Percentiles rank a stretch among this genome's conserved stretches.
Conservation (phyloP, 2,797 vertebrate genomes). For the Pseudotriccus pelzelni region DNA sequence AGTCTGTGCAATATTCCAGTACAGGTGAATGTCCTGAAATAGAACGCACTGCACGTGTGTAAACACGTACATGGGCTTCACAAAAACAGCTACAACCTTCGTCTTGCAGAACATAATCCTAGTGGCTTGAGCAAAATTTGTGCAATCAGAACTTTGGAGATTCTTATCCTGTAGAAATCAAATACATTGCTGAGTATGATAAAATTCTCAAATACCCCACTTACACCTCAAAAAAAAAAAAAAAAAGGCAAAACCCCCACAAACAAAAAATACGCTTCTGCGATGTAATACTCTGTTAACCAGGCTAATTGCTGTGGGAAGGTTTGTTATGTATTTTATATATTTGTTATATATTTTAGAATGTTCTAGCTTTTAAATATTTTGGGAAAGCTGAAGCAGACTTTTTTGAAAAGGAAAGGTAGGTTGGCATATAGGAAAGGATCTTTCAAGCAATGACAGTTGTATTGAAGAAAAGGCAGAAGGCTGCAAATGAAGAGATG, state of each 20-base stretch:
- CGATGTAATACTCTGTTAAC: background rate
- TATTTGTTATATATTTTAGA: background rate
- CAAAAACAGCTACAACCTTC: background rate
- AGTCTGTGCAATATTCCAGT: background rate
- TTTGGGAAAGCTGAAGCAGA: background rate
- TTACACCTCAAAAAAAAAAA: background rate
- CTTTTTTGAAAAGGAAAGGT: background rate
- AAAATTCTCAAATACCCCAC: background rate
- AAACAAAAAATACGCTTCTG: background rate
- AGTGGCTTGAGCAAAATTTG: background rate
- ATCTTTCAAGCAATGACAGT: background rate
- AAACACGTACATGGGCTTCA: background rate
- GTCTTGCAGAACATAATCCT: background rate
- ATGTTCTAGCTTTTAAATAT: background rate
- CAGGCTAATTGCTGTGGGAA: background rate
- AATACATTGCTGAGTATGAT: background rate
- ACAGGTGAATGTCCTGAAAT: background rate
- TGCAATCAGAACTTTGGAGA: background rate
- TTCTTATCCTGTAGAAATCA: background rate
- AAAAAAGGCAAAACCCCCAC: accelerated
- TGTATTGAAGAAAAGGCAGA: background rate
- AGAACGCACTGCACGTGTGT: accelerated
- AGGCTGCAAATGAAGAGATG: background rate
- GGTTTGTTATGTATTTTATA: background rate
- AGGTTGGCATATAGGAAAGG: background rate